phyloP scores from a whole-genome alignment of 2,113 vertebrate species.

The Etia nguti region DNA sequence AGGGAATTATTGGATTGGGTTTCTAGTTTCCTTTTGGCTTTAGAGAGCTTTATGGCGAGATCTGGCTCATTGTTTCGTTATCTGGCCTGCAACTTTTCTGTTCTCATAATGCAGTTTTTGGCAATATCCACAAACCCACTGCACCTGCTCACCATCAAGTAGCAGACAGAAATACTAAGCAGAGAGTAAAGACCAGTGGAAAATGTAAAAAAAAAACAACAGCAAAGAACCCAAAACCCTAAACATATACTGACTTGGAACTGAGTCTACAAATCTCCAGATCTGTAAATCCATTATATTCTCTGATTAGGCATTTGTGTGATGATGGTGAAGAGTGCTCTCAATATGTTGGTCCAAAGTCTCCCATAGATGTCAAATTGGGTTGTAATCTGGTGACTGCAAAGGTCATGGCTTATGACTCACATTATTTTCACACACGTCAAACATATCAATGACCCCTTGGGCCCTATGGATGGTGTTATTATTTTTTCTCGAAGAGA shows the following conservation, averaged over 20 bases:
- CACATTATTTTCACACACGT: not conserved
- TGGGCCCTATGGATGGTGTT: not conserved
- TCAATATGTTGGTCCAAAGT: not conserved
- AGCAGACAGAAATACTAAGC: not conserved
- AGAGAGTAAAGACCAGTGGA: not conserved
- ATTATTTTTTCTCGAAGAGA: not conserved
- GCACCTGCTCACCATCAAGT: not conserved
- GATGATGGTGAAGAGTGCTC: not conserved
- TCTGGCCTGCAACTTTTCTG: not conserved
- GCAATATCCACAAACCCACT: not conserved
- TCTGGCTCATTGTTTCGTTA: not conserved
- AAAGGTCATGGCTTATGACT: not conserved
- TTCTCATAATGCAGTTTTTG: not conserved
- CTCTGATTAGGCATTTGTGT: not conserved
- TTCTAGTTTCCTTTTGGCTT: not conserved
- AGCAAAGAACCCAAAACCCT: not conserved
- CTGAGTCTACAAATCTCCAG: not conserved
- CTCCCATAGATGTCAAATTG: not conserved
- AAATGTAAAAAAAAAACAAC: not conserved
- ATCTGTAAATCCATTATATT: not conserved
- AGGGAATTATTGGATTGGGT: not conserved
- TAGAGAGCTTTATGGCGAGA: not conserved
- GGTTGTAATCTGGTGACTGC: not conserved
- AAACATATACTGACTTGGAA: not conserved
- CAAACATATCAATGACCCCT: not conserved